phyloP scores from a whole-genome alignment of 2,797 vertebrate species.

The Siniperca scherzeri region DNA sequence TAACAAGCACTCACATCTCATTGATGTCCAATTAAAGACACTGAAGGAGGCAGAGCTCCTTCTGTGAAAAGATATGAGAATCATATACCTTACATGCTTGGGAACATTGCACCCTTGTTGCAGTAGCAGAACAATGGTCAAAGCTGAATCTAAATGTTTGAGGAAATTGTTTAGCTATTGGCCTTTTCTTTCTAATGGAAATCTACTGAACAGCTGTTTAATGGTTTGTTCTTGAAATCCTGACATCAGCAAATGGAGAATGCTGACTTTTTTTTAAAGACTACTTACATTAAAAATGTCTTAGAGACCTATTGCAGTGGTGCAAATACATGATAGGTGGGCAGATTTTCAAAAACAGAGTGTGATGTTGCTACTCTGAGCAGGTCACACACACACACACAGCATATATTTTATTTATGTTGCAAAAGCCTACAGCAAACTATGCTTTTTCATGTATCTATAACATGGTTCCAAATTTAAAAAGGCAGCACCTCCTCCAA shows the following conservation, averaged over 20 bases:
- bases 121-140: slow-evolving; percentile 49
- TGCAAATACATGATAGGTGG: slow-evolving; percentile 26
- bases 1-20: slow-evolving; percentile 34
- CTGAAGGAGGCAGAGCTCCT: slow-evolving; percentile 11
- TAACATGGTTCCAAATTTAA: background rate
- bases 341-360: slow-evolving; percentile 30
- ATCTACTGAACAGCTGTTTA: slow-evolving; percentile 63
- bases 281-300: slow-evolving; percentile 39
- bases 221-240: slow-evolving; percentile 56
- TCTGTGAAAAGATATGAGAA: slow-evolving; percentile 21
- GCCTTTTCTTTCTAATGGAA: slow-evolving; percentile 55
- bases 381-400: background rate
- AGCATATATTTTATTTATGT: slow-evolving; percentile 32
- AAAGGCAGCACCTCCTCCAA: background rate
- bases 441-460: slow-evolving; percentile 6
- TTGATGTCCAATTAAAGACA: slow-evolving; percentile 9
- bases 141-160: slow-evolving; percentile 46
- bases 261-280: slow-evolving; percentile 50
- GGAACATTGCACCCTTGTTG: slow-evolving; percentile 34
- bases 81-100: slow-evolving; percentile 9
- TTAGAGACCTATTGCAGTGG: slow-evolving; percentile 21
- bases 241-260: slow-evolving; percentile 59
- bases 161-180: slow-evolving; percentile 61
- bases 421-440: slow-evolving; percentile 14
- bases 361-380: slow-evolving; percentile 9